These are phyloP conservation scores for Acanthosepion lycidas DNA, from an alignment of 2,888 invertebrate genomes.

Conservation along the genomic window DNA sequence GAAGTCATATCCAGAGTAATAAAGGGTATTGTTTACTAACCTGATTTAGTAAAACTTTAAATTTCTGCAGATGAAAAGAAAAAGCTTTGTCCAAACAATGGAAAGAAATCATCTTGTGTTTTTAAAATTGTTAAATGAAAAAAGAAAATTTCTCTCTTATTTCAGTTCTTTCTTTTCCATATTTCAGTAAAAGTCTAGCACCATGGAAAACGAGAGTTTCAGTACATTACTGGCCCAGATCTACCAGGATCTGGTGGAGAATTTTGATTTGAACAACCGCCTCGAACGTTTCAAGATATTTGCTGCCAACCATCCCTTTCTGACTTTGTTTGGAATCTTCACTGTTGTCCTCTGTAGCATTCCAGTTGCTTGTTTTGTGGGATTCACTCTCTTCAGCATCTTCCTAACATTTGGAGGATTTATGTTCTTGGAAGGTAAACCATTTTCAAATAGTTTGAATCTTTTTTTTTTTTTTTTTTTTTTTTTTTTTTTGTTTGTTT, in stretches of 20 bases:
- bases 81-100: no score
- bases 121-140: no score
- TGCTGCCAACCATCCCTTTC: slow-evolving; percentile 60
- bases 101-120: no score
- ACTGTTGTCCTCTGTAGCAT: slow-evolving; percentile 62
- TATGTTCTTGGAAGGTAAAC: slow-evolving; percentile 64
- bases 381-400: slow-evolving; percentile 60
- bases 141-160: no score
- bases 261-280: slow-evolving; percentile 58
- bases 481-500: no score
- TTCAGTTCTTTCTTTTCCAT: neutral
- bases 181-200: neutral
- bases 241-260: slow-evolving; percentile 53
- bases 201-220: slow-evolving; percentile 40
- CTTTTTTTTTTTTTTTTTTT: no score
- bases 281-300: slow-evolving; percentile 55
- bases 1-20: no score
- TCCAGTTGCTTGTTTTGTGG: slow-evolving; percentile 61
- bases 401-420: slow-evolving; percentile 61
- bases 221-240: slow-evolving; percentile 11
- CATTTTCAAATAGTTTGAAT: neutral
- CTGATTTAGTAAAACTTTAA: no score
- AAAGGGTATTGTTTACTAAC: no score
- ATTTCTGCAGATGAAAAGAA: no score
- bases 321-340: slow-evolving; percentile 59